Percentiles rank a stretch among this genome's conserved stretches.
These are phyloP conservation scores for Panurus biarmicus DNA, from an alignment of 2,113 vertebrate genomes.

Conservation along the genomic window DNA sequence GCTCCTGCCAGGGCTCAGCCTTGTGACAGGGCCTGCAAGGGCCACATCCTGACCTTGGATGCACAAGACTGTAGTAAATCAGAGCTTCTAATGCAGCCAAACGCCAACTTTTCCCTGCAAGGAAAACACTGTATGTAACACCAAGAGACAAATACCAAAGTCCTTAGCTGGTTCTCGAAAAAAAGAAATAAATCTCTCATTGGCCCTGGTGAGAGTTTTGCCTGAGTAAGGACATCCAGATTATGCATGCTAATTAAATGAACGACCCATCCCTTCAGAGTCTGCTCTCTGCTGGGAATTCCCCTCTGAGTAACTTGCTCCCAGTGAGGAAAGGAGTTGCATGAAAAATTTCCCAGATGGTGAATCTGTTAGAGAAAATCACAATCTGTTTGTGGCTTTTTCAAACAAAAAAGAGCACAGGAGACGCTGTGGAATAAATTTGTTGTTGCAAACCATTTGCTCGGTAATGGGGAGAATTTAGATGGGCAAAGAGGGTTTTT, in stretches of 20 bases:
- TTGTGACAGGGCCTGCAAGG: neutral
- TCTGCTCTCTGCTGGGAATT: constrained; percentile 50
- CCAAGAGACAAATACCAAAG: constrained; percentile 26
- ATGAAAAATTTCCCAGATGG: constrained; percentile 64
- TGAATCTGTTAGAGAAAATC: constrained; percentile 58
- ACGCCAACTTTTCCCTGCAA: neutral
- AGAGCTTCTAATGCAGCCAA: neutral
- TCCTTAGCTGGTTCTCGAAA: constrained; percentile 5
- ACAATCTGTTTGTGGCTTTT: constrained; percentile 56
- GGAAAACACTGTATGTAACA: neutral
- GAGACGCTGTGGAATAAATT: constrained; percentile 41
- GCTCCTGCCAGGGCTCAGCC: neutral
- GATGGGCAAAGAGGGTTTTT: constrained; percentile 4
- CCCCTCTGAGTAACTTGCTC: constrained; percentile 57
- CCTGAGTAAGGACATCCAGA: constrained; percentile 42
- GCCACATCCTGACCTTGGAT: neutral
- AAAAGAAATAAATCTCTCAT: neutral
- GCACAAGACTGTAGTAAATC: neutral
- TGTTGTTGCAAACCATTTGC: constrained; percentile 55
- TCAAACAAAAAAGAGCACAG: constrained; percentile 45
- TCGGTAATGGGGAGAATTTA: constrained; percentile 50
- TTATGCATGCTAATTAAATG: constrained; percentile 52
- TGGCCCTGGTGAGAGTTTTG: constrained; percentile 46
- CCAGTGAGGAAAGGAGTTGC: constrained; percentile 49
- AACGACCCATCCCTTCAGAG: constrained; percentile 56